phyloP scores from a whole-genome alignment of 1,140 invertebrate species.

The Pygmarrhopalites habei region DNA sequence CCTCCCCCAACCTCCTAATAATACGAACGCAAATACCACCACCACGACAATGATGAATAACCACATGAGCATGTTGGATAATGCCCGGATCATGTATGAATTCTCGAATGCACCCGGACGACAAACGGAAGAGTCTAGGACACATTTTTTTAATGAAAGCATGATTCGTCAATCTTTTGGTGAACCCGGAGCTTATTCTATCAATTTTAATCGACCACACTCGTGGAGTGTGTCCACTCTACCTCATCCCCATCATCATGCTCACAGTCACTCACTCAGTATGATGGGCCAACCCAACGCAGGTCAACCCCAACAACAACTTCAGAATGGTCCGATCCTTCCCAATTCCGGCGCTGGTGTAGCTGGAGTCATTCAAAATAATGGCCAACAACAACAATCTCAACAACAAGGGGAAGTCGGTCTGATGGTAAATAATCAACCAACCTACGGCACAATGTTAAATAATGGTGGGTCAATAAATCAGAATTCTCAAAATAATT shows the following conservation, averaged over 20 bases:
- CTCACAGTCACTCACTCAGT: slow-evolving; percentile 26
- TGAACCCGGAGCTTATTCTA: slow-evolving; percentile 26
- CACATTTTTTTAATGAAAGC: slow-evolving; percentile 35
- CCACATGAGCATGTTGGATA: background rate
- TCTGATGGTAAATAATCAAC: too few species aligned
- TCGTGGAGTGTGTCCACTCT: slow-evolving; percentile 35
- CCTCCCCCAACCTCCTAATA: too few species aligned
- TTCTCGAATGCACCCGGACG: slow-evolving; percentile 35
- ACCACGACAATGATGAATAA: too few species aligned
- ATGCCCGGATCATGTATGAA: slow-evolving; percentile 30
- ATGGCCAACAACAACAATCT: too few species aligned
- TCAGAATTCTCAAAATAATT: background rate
- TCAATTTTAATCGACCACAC: slow-evolving; percentile 36
- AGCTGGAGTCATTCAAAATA: too few species aligned
- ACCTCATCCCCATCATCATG: slow-evolving; percentile 27
- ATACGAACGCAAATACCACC: too few species aligned
- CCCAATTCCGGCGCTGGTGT: too few species aligned
- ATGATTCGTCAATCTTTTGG: slow-evolving; percentile 39
- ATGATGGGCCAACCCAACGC: slow-evolving; percentile 10
- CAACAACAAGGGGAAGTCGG: too few species aligned
- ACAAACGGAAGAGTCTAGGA: slow-evolving; percentile 32
- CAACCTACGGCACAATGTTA: too few species aligned
- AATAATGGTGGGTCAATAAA: too few species aligned
- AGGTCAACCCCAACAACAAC: slow-evolving; percentile 5
- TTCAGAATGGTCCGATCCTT: too few species aligned